phyloP scores from a whole-genome alignment of 2,113 vertebrate genomes.

The Hippoglossus stenolepis region DNA sequence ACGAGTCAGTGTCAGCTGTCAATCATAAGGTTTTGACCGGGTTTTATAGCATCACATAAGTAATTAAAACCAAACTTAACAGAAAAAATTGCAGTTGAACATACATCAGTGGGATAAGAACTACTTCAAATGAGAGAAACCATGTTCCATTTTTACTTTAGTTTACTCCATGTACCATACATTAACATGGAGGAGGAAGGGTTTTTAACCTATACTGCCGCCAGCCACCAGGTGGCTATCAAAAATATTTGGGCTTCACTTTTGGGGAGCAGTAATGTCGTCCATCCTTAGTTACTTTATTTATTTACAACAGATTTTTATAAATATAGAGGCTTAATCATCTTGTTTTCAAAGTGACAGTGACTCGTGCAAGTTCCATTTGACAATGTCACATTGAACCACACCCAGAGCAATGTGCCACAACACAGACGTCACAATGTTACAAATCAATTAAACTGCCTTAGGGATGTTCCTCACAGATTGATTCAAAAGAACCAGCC shows the following conservation, averaged over 20 bases:
- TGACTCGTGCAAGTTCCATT: background rate
- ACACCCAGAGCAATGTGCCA: background rate
- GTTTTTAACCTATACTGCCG: too few species aligned
- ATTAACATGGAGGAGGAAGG: too few species aligned
- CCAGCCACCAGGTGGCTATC: too few species aligned
- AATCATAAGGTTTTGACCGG: too few species aligned
- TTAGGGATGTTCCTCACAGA: constrained; percentile 20
- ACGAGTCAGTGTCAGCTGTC: background rate
- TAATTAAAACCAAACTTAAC: too few species aligned
- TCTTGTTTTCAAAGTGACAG: background rate
- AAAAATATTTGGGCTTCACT: background rate
- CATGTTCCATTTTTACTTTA: too few species aligned
- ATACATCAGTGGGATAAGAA: too few species aligned
- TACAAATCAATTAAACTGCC: constrained; percentile 35
- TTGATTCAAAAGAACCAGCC: constrained; percentile 28
- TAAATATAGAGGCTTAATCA: background rate
- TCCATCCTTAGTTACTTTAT: background rate
- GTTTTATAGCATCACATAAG: too few species aligned
- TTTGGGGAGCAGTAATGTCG: too few species aligned
- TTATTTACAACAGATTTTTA: background rate
- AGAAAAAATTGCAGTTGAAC: too few species aligned
- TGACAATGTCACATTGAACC: constrained; percentile 30
- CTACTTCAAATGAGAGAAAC: too few species aligned
- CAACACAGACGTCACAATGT: constrained; percentile 32
- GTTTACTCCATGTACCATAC: too few species aligned